A percentile compares a stretch with the other conserved stretches of the same genome.
phyloP scores from a whole-genome alignment of 2,113 vertebrate genomes.

The Chrysemys picta region DNA sequence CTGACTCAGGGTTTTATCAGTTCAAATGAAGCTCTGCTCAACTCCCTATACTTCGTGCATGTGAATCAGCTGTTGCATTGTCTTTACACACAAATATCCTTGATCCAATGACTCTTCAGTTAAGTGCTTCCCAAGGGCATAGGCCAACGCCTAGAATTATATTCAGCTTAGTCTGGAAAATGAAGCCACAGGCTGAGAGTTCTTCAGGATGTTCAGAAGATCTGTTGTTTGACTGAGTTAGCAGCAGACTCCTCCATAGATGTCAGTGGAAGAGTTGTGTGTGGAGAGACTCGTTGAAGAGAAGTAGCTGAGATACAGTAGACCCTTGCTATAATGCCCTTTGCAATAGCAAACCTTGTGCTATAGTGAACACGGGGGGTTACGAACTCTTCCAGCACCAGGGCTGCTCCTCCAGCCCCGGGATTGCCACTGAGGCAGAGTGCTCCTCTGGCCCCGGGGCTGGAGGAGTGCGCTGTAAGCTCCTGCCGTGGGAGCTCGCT shows the following conservation, averaged over 20 bases:
- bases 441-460: no score
- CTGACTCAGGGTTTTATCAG: constrained; percentile 61
- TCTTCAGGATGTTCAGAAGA: constrained; percentile 24
- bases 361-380: no score
- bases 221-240: constrained; percentile 26
- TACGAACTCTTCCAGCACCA: no score
- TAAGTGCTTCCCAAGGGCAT: constrained; percentile 33
- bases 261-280: background rate
- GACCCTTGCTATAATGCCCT: no score
- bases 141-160: constrained; percentile 43
- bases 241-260: constrained; percentile 2
- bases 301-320: background rate
- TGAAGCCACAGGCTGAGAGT: background rate
- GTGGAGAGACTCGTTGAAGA: background rate
- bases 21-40: constrained; percentile 14
- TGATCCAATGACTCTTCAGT: constrained; percentile 40
- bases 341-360: no score
- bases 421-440: no score
- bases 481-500: no score
- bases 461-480: no score
- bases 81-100: constrained; percentile 54
- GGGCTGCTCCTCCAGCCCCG: no score
- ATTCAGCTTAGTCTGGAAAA: constrained; percentile 44
- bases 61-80: constrained; percentile 39
- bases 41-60: constrained; percentile 9